Conservation (phyloP, 2,113 vertebrate genomes). For the Albula glossodonta region DNA sequence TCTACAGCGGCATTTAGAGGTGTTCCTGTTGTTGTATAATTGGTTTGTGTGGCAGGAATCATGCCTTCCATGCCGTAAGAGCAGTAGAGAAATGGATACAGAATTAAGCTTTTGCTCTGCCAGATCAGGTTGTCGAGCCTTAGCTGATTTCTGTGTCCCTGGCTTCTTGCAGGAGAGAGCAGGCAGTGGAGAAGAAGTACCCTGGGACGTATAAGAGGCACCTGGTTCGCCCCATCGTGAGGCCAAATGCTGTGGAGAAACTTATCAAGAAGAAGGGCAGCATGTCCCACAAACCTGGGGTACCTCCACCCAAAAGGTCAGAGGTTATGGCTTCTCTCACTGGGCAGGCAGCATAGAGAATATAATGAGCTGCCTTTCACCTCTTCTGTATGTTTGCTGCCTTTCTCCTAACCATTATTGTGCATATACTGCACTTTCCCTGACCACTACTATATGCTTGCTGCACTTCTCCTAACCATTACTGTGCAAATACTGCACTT, state of each 20-base stretch:
- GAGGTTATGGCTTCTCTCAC: slow-evolving; percentile 15
- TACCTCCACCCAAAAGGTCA: slow-evolving; percentile 84
- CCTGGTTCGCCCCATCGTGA: slow-evolving; percentile 89
- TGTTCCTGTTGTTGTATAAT: too few species aligned
- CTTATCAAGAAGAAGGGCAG: slow-evolving; percentile 92
- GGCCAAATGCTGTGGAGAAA: slow-evolving; percentile 93
- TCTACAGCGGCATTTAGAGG: too few species aligned
- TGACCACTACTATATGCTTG: background rate
- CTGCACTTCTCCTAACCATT: background rate
- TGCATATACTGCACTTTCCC: background rate
- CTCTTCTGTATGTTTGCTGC: background rate
- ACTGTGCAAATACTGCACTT: background rate
- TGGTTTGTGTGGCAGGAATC: too few species aligned
- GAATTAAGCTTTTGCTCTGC: too few species aligned
- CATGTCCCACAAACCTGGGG: slow-evolving; percentile 81
- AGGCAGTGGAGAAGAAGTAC: slow-evolving; percentile 96
- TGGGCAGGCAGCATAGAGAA: background rate
- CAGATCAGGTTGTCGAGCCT: background rate
- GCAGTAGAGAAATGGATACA: too few species aligned
- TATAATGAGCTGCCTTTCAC: background rate
- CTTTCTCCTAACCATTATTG: background rate
- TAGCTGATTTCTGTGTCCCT: background rate
- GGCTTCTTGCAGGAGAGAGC: slow-evolving; percentile 80
- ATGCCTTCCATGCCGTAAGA: too few species aligned
- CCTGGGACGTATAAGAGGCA: slow-evolving; percentile 94